Evolutionary conservation across 1,140 invertebrate species (phyloP).

Genomic region (Metopolophium dirhodum): DNA sequence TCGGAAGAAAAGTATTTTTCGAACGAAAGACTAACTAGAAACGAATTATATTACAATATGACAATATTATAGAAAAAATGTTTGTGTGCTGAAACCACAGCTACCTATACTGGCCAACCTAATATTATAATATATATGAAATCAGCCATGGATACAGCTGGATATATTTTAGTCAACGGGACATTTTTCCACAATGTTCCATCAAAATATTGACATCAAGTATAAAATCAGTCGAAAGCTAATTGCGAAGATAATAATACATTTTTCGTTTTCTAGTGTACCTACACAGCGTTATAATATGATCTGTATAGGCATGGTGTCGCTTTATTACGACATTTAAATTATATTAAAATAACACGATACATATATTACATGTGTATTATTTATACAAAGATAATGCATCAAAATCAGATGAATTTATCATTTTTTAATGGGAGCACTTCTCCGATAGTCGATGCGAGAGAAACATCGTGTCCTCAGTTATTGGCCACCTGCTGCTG

Average conservation of each 20-base stretch:
- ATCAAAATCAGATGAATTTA: neutral
- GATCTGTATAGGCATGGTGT: neutral
- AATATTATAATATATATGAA: neutral
- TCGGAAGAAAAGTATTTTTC: neutral
- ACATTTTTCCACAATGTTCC: neutral
- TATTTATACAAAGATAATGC: neutral
- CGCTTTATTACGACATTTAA: neutral
- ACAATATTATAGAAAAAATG: neutral
- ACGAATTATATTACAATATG: constrained; percentile 12
- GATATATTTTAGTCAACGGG: neutral
- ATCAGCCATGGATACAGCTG: neutral
- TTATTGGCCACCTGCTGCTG: constrained; percentile 10
- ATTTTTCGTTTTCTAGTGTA: neutral
- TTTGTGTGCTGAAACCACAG: neutral
- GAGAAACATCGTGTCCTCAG: neutral
- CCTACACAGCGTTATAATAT: neutral
- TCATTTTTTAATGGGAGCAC: neutral
- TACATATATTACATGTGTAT: neutral
- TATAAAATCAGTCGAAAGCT: neutral
- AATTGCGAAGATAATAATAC: neutral
- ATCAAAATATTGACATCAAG: neutral
- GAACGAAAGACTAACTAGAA: neutral
- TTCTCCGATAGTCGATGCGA: neutral
- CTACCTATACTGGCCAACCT: neutral
- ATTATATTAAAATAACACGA: neutral